Conservation (phyloP, 2,888 invertebrate genomes). For the Sinopyrophorus schimmeli region DNA sequence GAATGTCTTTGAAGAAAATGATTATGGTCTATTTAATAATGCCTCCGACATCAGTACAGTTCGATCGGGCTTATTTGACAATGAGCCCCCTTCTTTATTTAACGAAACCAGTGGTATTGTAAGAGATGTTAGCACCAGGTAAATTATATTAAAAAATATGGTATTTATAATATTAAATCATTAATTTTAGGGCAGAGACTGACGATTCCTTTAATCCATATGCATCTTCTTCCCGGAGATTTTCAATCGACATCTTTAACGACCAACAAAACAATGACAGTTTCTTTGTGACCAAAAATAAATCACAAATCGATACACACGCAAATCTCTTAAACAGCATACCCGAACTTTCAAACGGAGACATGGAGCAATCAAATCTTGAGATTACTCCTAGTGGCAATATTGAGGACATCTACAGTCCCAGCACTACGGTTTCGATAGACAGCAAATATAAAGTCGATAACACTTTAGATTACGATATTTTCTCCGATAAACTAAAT, state of each 20-base stretch:
- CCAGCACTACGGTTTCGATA: conserved; percentile 13
- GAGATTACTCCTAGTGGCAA: conserved; percentile 42
- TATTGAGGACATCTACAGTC: conserved; percentile 23
- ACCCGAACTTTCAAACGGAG: conserved; percentile 30
- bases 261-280: conserved; percentile 44
- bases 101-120: conserved; percentile 44
- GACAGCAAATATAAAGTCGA: conserved; percentile 5
- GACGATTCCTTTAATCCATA: conserved; percentile 43
- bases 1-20: conserved; percentile 38
- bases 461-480: background rate
- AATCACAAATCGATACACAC: conserved; percentile 26
- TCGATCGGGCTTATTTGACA: conserved; percentile 45
- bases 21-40: conserved; percentile 32
- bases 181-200: conserved; percentile 28
- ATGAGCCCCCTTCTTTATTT: conserved; percentile 44
- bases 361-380: conserved; percentile 21
- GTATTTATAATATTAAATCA: background rate
- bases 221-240: conserved; percentile 41
- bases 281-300: conserved; percentile 42
- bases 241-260: conserved; percentile 43
- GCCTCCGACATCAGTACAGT: conserved; percentile 21
- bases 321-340: conserved; percentile 31
- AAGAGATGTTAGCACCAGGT: conserved; percentile 38
- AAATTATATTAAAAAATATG: conserved; percentile 1
- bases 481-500: background rate